A percentile compares a stretch with the other conserved stretches of the same genome.
Conservation (phyloP, 2,888 invertebrate genomes). For the Cantharis rufa region DNA sequence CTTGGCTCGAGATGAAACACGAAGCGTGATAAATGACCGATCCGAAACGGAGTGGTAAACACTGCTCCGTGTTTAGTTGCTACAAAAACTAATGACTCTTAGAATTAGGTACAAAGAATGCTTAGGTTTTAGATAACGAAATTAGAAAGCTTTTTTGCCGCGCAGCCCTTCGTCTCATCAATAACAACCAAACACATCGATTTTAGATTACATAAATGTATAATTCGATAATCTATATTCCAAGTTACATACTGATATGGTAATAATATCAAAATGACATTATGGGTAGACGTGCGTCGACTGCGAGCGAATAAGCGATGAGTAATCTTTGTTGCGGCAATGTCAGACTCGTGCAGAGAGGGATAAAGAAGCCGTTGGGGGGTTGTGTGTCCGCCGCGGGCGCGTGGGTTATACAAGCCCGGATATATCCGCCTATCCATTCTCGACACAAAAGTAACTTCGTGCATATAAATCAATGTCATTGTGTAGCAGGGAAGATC, state of each 20-base stretch:
- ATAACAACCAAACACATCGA: slow-evolving; percentile 36
- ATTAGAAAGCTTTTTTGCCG: neutral
- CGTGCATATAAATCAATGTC: slow-evolving; percentile 46
- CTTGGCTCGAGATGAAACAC: slow-evolving; percentile 22
- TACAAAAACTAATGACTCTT: slow-evolving; percentile 35
- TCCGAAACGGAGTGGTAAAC: slow-evolving; percentile 34
- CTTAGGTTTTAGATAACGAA: neutral
- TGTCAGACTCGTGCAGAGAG: slow-evolving; percentile 32
- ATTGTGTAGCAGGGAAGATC: slow-evolving; percentile 40
- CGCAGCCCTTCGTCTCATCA: slow-evolving; percentile 9
- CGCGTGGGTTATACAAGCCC: slow-evolving; percentile 40
- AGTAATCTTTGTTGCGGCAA: slow-evolving; percentile 43
- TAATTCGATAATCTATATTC: slow-evolving; percentile 53
- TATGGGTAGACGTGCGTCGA: slow-evolving; percentile 47
- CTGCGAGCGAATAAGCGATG: slow-evolving; percentile 38
- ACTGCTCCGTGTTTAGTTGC: slow-evolving; percentile 33
- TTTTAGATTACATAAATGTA: slow-evolving; percentile 41
- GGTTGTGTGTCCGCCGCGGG: slow-evolving; percentile 39
- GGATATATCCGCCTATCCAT: slow-evolving; percentile 41
- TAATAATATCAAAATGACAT: slow-evolving; percentile 54
- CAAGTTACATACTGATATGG: slow-evolving; percentile 49
- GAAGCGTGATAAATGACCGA: slow-evolving; percentile 40
- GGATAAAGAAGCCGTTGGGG: slow-evolving; percentile 37
- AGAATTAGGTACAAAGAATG: slow-evolving; percentile 2
- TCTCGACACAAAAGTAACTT: slow-evolving; percentile 40